Evolutionary conservation across 2,888 invertebrate genomes (phyloP).

Genomic region (Diabrotica balteata): DNA sequence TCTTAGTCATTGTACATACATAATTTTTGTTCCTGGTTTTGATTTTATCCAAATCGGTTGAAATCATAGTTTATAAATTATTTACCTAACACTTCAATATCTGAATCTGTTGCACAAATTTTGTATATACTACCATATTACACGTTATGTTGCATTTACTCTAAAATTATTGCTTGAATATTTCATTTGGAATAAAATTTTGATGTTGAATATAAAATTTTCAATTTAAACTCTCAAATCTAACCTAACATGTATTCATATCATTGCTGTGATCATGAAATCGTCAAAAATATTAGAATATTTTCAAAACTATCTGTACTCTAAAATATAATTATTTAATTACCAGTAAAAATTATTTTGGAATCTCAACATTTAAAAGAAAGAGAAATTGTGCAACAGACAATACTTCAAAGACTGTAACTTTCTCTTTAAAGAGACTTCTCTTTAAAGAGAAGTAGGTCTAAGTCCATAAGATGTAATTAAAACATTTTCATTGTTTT

Average conservation of each 20-base stretch:
- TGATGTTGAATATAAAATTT: too few species aligned
- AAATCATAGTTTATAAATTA: constrained; percentile 34
- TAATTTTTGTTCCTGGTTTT: constrained; percentile 36
- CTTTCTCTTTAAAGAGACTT: too few species aligned
- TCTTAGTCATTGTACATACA: constrained; percentile 42
- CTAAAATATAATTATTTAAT: not conserved
- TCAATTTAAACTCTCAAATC: too few species aligned
- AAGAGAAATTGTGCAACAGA: constrained; percentile 35
- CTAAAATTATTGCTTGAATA: too few species aligned
- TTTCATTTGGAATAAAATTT: too few species aligned
- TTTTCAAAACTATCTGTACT: not conserved
- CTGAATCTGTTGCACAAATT: constrained; percentile 33
- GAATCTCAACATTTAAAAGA: constrained; percentile 29
- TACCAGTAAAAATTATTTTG: constrained; percentile 1
- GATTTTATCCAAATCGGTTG: constrained; percentile 29
- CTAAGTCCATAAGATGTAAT: not conserved
- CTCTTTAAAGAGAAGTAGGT: constrained; percentile 12
- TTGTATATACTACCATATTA: not conserved
- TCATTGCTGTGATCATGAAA: too few species aligned
- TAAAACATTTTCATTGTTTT: too few species aligned
- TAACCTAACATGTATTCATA: too few species aligned
- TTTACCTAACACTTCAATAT: constrained; percentile 19
- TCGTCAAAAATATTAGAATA: too few species aligned
- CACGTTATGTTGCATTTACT: not conserved
- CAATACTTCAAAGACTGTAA: constrained; percentile 28